Evolutionary conservation across 2,888 invertebrate species (phyloP), one percentile per base, ranked within the genome.

Genomic region (Acleris cristana): DNA sequence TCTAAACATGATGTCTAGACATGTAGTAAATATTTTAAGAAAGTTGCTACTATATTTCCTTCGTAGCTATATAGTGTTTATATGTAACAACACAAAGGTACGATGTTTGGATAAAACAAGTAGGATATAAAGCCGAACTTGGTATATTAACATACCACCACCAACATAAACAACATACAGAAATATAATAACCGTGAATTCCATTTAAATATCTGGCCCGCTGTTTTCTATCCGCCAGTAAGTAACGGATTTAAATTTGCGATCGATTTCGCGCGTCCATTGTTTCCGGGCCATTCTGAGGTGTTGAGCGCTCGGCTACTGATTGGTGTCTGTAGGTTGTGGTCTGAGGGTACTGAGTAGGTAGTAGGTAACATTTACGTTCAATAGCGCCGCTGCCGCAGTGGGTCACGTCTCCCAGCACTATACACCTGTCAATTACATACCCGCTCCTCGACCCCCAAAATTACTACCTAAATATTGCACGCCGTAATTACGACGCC

Each of bases 391-490:
- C 30, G 58, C 51, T 7, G 49, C 53, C 56, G 72, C 69, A 72
- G 77, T 79, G 74, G 82, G 79, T 83, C 82, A 79, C 75, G 70
- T 72, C 70, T 61, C 72, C 70, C 72, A 71, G 59, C 71, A 79
- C 76, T 71, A 76, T 74, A 74, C 76, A 78, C 76, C 78, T 79
- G 79, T 81, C 81, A 79, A 82, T 82, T 81, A 79, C 10, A 10
- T 34, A 10, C 73, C 70, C 73, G 74, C 76, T 75, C 75, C 78
- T 77, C 78, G 80, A 81, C 81, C 80, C 76, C 77, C 71, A 74
- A 81, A 85, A 86, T 86, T 78, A 83, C 82, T 83, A 82, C 79
- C 79, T 82, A 86, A 89, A 87, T 85, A 86, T 81, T 81, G 82
- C 84, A 83, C 82, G 75, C 79, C 78, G 78, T 85, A 88, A 90